Conservation (phyloP, 2,888 invertebrate genomes). For the Habrosyne pyritoides region DNA sequence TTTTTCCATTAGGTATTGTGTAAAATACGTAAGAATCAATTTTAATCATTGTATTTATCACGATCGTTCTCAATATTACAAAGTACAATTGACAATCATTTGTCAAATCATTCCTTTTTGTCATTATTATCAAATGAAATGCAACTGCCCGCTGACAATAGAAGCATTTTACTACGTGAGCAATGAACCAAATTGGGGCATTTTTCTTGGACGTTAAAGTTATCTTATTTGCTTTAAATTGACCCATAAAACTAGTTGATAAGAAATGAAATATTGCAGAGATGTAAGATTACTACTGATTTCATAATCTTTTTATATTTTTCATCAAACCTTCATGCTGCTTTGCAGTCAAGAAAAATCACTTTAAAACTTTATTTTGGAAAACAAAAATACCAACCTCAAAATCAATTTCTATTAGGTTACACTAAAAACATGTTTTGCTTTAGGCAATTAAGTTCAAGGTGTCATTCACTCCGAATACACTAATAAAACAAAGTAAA, state of each 20-base stretch:
- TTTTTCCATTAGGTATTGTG: constrained; percentile 2
- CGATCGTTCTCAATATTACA: constrained; percentile 1
- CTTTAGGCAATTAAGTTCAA: neutral
- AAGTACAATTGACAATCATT: constrained; percentile 4
- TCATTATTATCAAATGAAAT: neutral
- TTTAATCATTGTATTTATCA: constrained; percentile 5
- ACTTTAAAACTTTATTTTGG: neutral
- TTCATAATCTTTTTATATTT: neutral
- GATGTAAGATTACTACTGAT: neutral
- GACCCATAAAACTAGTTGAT: neutral
- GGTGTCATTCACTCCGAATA: constrained; percentile 10
- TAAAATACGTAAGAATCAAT: neutral
- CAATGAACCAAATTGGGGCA: neutral
- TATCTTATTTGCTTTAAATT: neutral
- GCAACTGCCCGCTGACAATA: constrained; percentile 4
- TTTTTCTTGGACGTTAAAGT: neutral
- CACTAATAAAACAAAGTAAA: constrained; percentile 9
- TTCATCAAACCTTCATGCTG: neutral
- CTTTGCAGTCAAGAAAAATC: neutral
- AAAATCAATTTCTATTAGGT: no score
- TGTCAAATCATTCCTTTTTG: neutral
- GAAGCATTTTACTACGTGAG: constrained; percentile 4
- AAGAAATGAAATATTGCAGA: neutral
- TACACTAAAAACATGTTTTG: no score
- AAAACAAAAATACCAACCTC: no score